Percentiles rank a stretch among this genome's conserved stretches.
Evolutionary conservation across 1,140 invertebrate genomes (phyloP).

Genomic region (Hypsibius dujardini): DNA sequence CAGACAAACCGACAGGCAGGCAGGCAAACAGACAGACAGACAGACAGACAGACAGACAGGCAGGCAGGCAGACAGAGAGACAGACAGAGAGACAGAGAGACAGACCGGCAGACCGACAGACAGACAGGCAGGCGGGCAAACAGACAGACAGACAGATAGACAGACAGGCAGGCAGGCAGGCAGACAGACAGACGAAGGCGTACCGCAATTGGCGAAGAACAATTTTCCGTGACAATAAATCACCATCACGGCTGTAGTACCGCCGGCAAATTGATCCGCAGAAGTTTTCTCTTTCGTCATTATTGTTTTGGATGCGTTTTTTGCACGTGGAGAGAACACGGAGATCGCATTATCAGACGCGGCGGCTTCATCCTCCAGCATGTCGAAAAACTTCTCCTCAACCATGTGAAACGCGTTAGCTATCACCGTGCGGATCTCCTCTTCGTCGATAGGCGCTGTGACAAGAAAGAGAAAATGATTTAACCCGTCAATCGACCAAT

Average conservation of each 20-base stretch:
- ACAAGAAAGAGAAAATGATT: slow-evolving; percentile 7
- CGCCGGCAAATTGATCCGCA: background rate
- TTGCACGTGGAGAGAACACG: background rate
- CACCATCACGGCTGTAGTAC: slow-evolving; percentile 11
- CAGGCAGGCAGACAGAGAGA: background rate
- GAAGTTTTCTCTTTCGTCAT: too few species aligned
- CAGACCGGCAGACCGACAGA: too few species aligned
- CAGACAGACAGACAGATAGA: too few species aligned
- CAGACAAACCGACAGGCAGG: too few species aligned
- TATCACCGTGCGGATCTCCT: slow-evolving; percentile 1
- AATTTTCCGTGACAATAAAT: slow-evolving; percentile 11
- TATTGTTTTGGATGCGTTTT: too few species aligned
- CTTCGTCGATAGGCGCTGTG: slow-evolving; percentile 11
- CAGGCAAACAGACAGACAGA: too few species aligned
- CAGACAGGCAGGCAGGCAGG: too few species aligned
- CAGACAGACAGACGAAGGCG: background rate
- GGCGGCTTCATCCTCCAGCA: background rate
- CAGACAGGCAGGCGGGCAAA: too few species aligned
- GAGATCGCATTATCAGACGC: background rate
- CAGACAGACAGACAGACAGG: too few species aligned
- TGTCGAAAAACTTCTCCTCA: slow-evolving; percentile 13
- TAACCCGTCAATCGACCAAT: background rate
- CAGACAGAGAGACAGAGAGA: background rate
- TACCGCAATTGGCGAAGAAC: slow-evolving; percentile 8
- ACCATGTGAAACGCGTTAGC: slow-evolving; percentile 6